Conservation (phyloP, 2,797 vertebrate species). For the Micropoecilia bifurca region DNA sequence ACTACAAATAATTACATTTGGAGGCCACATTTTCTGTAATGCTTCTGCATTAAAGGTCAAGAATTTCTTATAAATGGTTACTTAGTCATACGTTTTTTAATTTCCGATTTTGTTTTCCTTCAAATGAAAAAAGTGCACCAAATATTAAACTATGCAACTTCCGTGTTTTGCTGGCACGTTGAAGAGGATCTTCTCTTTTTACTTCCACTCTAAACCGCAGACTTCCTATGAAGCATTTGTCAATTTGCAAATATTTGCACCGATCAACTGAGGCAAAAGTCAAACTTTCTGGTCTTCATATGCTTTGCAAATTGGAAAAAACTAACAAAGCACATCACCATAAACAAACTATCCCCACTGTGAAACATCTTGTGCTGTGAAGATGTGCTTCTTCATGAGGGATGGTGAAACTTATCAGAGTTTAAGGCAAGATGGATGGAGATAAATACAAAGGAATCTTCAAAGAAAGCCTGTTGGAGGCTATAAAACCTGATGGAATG, state of each 20-base stretch:
- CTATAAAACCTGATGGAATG: too few relatives aligned
- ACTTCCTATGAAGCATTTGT: background rate
- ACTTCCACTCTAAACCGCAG: background rate
- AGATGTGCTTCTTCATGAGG: too few relatives aligned
- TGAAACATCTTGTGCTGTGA: too few relatives aligned
- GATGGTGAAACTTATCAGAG: too few relatives aligned
- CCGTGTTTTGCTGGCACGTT: background rate
- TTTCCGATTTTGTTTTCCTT: background rate
- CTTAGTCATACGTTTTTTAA: background rate
- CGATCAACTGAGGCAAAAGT: background rate
- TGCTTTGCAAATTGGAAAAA: background rate
- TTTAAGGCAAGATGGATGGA: too few relatives aligned
- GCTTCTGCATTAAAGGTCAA: background rate
- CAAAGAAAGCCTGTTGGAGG: too few relatives aligned
- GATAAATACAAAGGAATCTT: too few relatives aligned
- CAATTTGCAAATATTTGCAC: background rate
- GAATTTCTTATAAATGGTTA: background rate
- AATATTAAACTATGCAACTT: background rate
- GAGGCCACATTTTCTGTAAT: background rate
- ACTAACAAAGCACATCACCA: background rate
- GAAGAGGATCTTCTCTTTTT: background rate
- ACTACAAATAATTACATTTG: background rate
- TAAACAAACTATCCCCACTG: background rate
- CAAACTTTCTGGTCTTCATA: background rate
- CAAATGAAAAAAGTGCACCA: background rate